These are phyloP conservation scores for Stegastes partitus DNA, from an alignment of 2,113 vertebrate genomes.

Conservation along the genomic window DNA sequence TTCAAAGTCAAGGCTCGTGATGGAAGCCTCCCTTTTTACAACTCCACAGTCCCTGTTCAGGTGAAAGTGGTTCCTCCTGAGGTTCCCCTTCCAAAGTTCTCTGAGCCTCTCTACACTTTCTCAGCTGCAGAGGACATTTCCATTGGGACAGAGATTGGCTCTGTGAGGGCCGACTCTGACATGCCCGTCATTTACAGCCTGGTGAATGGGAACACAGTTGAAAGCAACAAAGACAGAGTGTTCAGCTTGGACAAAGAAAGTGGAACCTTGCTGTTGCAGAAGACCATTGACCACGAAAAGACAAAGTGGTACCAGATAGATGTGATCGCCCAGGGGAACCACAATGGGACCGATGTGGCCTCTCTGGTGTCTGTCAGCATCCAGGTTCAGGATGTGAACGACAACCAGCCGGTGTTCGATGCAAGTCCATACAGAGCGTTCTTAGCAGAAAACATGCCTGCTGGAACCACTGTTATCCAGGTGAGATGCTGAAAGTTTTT, in stretches of 20 bases:
- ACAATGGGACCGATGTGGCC: slow-evolving; percentile 90
- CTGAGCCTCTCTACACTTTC: slow-evolving; percentile 95
- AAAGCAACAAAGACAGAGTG: slow-evolving; percentile 93
- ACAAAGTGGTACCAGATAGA: slow-evolving; percentile 97
- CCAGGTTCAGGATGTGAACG: slow-evolving; percentile 96
- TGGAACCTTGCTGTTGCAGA: slow-evolving; percentile 90
- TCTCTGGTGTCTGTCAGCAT: slow-evolving; percentile 94
- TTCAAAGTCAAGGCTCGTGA: slow-evolving; percentile 95
- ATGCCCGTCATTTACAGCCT: slow-evolving; percentile 96
- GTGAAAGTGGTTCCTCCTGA: slow-evolving; percentile 93
- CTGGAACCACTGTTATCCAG: slow-evolving; percentile 95
- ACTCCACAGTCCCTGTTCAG: slow-evolving; percentile 90
- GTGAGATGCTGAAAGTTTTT: slow-evolving; percentile 39
- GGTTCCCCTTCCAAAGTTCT: slow-evolving; percentile 92
- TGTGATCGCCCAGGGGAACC: slow-evolving; percentile 91
- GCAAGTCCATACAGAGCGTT: slow-evolving; percentile 93
- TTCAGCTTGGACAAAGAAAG: slow-evolving; percentile 91
- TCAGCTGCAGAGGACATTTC: slow-evolving; percentile 93
- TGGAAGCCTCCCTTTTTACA: slow-evolving; percentile 92
- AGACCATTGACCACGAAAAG: slow-evolving; percentile 93
- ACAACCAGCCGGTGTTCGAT: slow-evolving; percentile 95
- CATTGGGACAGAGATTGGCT: slow-evolving; percentile 92
- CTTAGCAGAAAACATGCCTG: slow-evolving; percentile 95
- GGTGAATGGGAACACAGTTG: slow-evolving; percentile 93
- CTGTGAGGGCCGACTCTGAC: slow-evolving; percentile 90